Conservation (phyloP, 1,140 invertebrate genomes). For the Eubasilissa regina region DNA sequence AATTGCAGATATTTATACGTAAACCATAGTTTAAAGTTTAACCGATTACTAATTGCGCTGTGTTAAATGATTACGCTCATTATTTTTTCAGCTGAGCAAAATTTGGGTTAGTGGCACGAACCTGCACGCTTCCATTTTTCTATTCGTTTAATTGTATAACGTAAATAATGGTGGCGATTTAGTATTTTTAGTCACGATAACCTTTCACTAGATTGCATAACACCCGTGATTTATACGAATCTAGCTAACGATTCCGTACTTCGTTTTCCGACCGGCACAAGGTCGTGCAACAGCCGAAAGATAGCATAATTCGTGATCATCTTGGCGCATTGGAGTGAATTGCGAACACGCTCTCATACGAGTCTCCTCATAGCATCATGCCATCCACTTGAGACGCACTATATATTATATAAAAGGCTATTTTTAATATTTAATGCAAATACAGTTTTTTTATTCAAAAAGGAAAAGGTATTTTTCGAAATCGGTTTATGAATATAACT, state of each 20-base stretch:
- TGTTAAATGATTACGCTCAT: slow-evolving; percentile 3
- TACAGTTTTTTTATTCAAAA: too few species aligned
- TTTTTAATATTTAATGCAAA: too few species aligned
- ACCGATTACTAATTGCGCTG: too few species aligned
- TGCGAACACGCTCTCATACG: neutral
- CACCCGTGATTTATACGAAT: slow-evolving; percentile 30
- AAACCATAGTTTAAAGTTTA: too few species aligned
- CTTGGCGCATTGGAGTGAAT: slow-evolving; percentile 1
- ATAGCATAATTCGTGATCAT: slow-evolving; percentile 18
- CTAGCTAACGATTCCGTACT: slow-evolving; percentile 2
- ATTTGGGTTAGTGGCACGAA: slow-evolving; percentile 44
- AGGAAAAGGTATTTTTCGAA: too few species aligned
- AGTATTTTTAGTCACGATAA: slow-evolving; percentile 49
- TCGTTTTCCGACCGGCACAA: slow-evolving; percentile 1
- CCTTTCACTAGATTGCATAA: slow-evolving; percentile 48
- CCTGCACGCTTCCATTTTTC: slow-evolving; percentile 47
- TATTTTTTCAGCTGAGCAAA: slow-evolving; percentile 25
- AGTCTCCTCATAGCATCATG: neutral
- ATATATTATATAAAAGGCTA: too few species aligned
- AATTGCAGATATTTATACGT: too few species aligned
- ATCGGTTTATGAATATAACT: too few species aligned
- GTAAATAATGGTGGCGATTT: slow-evolving; percentile 39
- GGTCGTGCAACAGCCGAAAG: slow-evolving; percentile 26
- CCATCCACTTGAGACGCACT: too few species aligned
- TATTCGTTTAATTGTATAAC: slow-evolving; percentile 53